A percentile compares a stretch with the other conserved stretches of the same genome.
Conservation (phyloP, 92 coral and sea anemone genomes). For the Phenganax stokvisi region DNA sequence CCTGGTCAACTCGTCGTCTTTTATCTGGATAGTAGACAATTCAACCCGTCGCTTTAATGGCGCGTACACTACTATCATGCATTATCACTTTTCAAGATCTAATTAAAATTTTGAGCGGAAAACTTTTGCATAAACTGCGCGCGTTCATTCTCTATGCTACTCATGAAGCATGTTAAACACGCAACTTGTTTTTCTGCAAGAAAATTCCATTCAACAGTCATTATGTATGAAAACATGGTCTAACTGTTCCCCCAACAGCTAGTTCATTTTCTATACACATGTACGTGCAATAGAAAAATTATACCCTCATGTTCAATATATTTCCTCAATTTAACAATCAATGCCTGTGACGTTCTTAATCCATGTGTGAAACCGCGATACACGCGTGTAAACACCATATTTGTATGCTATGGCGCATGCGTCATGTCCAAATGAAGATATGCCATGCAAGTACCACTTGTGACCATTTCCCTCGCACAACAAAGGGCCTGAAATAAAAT, state of each 20-base stretch:
- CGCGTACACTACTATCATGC: no score
- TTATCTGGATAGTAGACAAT: neutral
- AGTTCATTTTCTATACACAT: no score
- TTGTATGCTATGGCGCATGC: slow-evolving; percentile 85
- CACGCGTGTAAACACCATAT: slow-evolving; percentile 75
- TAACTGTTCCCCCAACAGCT: no score
- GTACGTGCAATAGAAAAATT: no score
- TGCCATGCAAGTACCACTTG: slow-evolving; percentile 84
- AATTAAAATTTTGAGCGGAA: no score
- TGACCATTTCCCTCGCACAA: slow-evolving; percentile 66
- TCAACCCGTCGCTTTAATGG: neutral
- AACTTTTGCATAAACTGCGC: no score
- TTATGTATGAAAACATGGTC: no score
- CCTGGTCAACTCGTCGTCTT: slow-evolving; percentile 6
- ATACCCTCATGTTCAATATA: no score
- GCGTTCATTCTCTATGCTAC: no score
- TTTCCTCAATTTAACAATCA: slow-evolving; percentile 16
- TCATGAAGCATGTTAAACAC: no score
- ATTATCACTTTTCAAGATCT: neutral
- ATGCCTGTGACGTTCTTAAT: slow-evolving; percentile 59
- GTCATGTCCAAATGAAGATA: slow-evolving; percentile 86
- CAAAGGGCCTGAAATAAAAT: slow-evolving; percentile 65
- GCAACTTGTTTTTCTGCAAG: no score
- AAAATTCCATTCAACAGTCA: no score
- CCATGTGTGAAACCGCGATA: slow-evolving; percentile 61